Base-by-base conservation (phyloP, 2,888 invertebrate species). In the Cheilosia grossa region DNA sequence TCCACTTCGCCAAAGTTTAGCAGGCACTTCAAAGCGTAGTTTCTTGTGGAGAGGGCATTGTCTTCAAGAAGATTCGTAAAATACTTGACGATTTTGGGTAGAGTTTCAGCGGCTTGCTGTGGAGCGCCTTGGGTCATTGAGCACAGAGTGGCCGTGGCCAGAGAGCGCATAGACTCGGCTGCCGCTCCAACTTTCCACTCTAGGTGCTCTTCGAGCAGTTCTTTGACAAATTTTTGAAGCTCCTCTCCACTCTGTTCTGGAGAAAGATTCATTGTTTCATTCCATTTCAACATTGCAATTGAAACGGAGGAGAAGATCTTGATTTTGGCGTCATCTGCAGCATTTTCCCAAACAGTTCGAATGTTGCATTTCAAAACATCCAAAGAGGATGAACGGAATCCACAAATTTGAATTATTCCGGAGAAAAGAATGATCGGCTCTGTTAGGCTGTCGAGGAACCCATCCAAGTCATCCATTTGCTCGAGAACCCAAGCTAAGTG, bases 141-240 rank as follows among this genome's bases (percentile, higher is more conserved):
- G 54, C 91, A 92, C 0, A 92, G 70, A 0, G 90, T 90, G 6
- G 92, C 91, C 37, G 89, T 90, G n/a, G 92, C 92, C 82, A 92
- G 86, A 9, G 91, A 90, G 21, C 92, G 89, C 89, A 92, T 89
- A 0, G 91, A 89, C 83, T 92, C 92, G 9, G 91, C 89, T 74
- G 88, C 88, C 2, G 90, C 89, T 13, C 92, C 92, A 1, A 90
- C 90, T 72, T 89, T 89, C 92, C 92, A 92, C 2, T 70, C 64
- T 17, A 92, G 78, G 87, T 90, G 87, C 2, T 89, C 90, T n/a
- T 89, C 89, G 4, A 92, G 88, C n/a, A 91, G 79, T 2, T 88
- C 87, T 1, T 63, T 13, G 1, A 90, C 49, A 51, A 92, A 90
- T 10, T 79, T 70, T 3, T 70, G 64, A 19, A 92, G 59, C 21